Evolutionary conservation across 1,140 invertebrate species (phyloP).

Genomic region (Ectropis grisescens): DNA sequence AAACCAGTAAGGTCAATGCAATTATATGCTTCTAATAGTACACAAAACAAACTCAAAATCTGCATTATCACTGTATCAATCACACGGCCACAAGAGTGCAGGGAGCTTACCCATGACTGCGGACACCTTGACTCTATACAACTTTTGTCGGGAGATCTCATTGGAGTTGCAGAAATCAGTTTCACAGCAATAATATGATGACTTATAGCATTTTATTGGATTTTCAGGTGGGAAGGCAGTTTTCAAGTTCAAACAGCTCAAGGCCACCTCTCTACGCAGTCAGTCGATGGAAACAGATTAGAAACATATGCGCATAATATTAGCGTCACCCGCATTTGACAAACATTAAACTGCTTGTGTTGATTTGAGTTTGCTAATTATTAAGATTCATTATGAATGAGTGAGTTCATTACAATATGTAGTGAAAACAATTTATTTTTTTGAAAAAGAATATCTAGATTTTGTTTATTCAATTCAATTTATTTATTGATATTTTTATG

Average conservation of each 20-base stretch:
- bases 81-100: slow-evolving; percentile 47
- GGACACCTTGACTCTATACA: slow-evolving; percentile 34
- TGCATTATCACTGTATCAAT: slow-evolving; percentile 42
- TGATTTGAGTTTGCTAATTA: slow-evolving; percentile 41
- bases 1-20: slow-evolving; percentile 60
- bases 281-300: slow-evolving; percentile 46
- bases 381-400: slow-evolving; percentile 6
- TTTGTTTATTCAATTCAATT: too few relatives aligned
- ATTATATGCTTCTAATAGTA: slow-evolving; percentile 57
- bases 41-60: slow-evolving; percentile 62
- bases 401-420: slow-evolving; percentile 3
- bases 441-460: too few relatives aligned
- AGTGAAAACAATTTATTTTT: neutral
- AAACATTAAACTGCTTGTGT: slow-evolving; percentile 21
- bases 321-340: too few relatives aligned
- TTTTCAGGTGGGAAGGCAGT: slow-evolving; percentile 45
- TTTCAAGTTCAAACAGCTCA: slow-evolving; percentile 48
- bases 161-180: slow-evolving; percentile 57
- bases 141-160: slow-evolving; percentile 37
- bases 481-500: too few relatives aligned
- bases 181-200: slow-evolving; percentile 53
- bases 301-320: slow-evolving; percentile 25
- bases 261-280: slow-evolving; percentile 52
- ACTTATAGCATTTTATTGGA: slow-evolving; percentile 44
- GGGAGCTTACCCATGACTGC: slow-evolving; percentile 49